Base-by-base conservation (phyloP, 2,113 vertebrate species). In the Rhombomys opimus region DNA sequence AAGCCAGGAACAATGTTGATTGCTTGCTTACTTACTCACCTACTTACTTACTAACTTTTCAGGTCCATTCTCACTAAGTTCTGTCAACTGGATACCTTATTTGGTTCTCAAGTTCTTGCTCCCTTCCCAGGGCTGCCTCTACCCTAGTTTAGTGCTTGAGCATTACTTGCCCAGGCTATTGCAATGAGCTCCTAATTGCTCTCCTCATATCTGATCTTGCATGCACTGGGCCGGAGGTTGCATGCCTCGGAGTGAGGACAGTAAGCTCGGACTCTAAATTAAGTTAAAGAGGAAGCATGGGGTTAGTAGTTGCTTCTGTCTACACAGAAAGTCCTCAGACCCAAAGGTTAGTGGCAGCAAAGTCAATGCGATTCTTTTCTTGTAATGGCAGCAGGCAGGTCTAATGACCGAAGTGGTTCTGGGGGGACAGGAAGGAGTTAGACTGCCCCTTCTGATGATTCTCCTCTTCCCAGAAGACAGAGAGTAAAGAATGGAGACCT, bases 181-280 rank as follows among this genome's bases (percentile, higher is more conserved):
- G 86, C 77, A 88, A 20, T 27, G n/a, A 14, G 78, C 10, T 54
- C 25, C 9, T 91, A 76, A 67, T 54, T 92, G 50, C 52, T 35
- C 46, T 93, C 50, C 20, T 90, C 38, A 54, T 76, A 77, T 90
- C 90, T 81, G 46, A 65, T 91, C 59, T 93, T 95, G 50, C n/a
- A 32, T 41, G 30, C 38, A 73, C 46, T 87, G 30, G 94, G 82
- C 25, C 82, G 78, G 67, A 32, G 89, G 38, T 93, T 89, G 92
- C 7, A 86, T 23, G 20, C 18, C 61, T 54, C 63, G 52, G 70
- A 61, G 14, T 14, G 8, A 23, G 41, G 38, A 41, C 5, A 10
- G 41, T 8, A 84, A 61, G 46, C 32, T 35, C 54, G 54, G 38
- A 70, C 50, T 93, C 46, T 13, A 7, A 70, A 80, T 32, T 75